Evolutionary conservation across 2,797 vertebrate genomes (phyloP).

Genomic region (Gymnothorax reevesii): DNA sequence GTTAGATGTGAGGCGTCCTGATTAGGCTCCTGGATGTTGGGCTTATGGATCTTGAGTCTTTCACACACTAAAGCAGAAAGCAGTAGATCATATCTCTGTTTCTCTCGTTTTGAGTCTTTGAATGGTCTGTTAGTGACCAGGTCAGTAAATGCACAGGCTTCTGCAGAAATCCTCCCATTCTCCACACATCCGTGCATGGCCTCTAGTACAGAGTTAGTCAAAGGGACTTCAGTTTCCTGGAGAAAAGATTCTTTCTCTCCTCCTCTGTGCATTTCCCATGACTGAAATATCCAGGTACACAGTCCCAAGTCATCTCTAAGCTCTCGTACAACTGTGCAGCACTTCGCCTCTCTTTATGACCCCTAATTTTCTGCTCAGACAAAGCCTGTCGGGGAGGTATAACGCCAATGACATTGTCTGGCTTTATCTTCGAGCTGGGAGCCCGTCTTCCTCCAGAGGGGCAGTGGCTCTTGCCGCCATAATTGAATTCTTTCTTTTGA

Average conservation of each 20-base stretch:
- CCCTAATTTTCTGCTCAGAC: conserved; percentile 25
- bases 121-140: no score
- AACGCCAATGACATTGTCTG: conserved; percentile 37
- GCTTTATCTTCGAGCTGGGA: conserved; percentile 30
- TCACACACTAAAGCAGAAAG: not conserved
- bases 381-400: conserved; percentile 22
- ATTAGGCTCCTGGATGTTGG: not conserved
- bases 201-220: not conserved
- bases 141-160: not conserved
- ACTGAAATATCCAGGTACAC: conserved; percentile 51
- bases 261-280: conserved; percentile 55
- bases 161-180: not conserved
- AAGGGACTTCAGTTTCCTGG: not conserved
- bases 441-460: conserved; percentile 13
- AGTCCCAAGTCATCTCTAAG: conserved; percentile 64
- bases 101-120: no score
- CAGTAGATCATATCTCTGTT: no score
- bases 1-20: not conserved
- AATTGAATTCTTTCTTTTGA: conserved; percentile 58
- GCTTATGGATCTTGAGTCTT: not conserved
- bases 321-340: conserved; percentile 12
- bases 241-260: conserved; percentile 40
- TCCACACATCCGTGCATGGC: not conserved
- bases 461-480: conserved; percentile 35
- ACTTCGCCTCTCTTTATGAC: not conserved